Percentiles rank a stretch among this genome's conserved stretches.
Conservation (phyloP, 2,797 vertebrate genomes). For the Acrossocheilus wenchowensis region DNA sequence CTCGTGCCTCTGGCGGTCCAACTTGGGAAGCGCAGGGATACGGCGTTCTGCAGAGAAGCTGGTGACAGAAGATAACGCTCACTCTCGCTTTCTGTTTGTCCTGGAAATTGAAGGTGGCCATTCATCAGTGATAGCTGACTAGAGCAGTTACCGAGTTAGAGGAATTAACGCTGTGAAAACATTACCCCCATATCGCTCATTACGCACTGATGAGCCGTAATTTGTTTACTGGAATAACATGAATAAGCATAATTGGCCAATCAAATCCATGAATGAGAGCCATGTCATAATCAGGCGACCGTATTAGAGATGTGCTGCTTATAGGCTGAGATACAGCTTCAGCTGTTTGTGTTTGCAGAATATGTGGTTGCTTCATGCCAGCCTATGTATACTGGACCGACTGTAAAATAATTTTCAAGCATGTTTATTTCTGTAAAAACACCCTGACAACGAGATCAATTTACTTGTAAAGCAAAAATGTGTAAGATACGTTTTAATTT, state of each 20-base stretch:
- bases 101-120: slow-evolving; percentile 27
- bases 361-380: not conserved
- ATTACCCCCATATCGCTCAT: slow-evolving; percentile 43
- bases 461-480: not conserved
- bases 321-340: slow-evolving; percentile 6
- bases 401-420: not conserved
- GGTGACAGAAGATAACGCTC: slow-evolving; percentile 20
- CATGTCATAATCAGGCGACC: slow-evolving; percentile 33
- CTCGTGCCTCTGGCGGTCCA: not conserved
- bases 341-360: not conserved
- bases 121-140: slow-evolving; percentile 37
- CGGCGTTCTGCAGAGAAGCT: not conserved
- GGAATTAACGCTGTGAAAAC: slow-evolving; percentile 51
- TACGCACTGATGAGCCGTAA: slow-evolving; percentile 49
- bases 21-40: not conserved
- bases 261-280: slow-evolving; percentile 55
- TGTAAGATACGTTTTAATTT: no score
- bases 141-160: slow-evolving; percentile 19
- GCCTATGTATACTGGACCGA: not conserved
- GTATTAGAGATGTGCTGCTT: slow-evolving; percentile 4
- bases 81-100: slow-evolving; percentile 36
- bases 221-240: slow-evolving; percentile 60
- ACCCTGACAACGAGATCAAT: not conserved
- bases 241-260: slow-evolving; percentile 55
- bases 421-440: not conserved